These are phyloP conservation scores for Odontocolon sp. DNA, from an alignment of 2,888 invertebrate species.

Conservation along the genomic window DNA sequence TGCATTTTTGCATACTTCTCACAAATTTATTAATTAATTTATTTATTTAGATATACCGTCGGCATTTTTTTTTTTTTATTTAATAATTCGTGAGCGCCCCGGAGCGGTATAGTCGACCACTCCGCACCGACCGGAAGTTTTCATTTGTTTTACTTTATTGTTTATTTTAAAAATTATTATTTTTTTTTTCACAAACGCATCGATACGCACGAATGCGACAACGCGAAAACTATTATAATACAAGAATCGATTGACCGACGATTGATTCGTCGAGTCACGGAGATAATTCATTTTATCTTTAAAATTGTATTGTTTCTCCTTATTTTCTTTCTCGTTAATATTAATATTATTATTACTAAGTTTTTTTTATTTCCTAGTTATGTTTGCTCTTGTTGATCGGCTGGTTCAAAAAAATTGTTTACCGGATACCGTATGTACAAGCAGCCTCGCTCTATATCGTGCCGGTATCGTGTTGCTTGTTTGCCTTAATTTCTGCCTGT, in stretches of 20 bases:
- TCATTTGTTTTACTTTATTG: neutral
- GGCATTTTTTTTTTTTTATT: neutral
- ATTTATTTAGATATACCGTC: neutral
- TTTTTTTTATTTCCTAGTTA: slow-evolving; percentile 23
- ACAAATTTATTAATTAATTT: neutral
- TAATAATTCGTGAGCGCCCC: neutral
- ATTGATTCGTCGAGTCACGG: neutral
- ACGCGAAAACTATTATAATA: neutral
- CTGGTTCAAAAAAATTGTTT: neutral
- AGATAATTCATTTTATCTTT: neutral
- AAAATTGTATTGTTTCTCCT: neutral
- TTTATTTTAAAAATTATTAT: neutral
- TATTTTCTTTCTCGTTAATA: neutral
- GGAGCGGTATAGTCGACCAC: neutral
- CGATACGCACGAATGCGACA: neutral
- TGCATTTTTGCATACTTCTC: neutral
- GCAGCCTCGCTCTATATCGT: neutral
- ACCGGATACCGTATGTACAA: neutral
- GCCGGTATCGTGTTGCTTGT: neutral
- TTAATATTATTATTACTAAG: neutral
- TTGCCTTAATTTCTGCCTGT: neutral
- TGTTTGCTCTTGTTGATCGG: slow-evolving; percentile 28
- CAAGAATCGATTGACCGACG: slow-evolving; percentile 6
- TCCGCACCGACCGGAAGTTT: neutral
- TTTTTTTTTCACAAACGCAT: neutral